These are phyloP conservation scores for Ophion slaviceki DNA, from an alignment of 2,888 invertebrate species.

Conservation along the genomic window DNA sequence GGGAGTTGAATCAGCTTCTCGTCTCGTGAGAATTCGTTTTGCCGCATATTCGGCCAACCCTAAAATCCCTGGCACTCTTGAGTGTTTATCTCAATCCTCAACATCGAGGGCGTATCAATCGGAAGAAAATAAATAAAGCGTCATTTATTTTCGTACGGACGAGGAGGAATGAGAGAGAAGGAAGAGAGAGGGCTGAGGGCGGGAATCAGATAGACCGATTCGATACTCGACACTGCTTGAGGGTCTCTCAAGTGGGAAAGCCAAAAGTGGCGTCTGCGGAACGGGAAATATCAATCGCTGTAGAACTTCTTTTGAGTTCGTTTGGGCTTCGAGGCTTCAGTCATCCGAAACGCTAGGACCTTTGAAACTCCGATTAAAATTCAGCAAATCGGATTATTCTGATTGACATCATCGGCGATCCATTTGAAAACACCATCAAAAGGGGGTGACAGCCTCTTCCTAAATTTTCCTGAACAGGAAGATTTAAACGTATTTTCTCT, in stretches of 20 bases:
- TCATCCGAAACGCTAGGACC: not conserved
- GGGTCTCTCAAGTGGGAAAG: constrained; percentile 50
- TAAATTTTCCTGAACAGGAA: no score
- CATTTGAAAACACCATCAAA: no score
- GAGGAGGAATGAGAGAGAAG: constrained; percentile 7
- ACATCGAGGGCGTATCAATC: constrained; percentile 36
- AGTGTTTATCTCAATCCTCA: not conserved
- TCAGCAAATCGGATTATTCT: no score
- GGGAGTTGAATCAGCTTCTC: constrained; percentile 21
- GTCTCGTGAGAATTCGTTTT: constrained; percentile 52
- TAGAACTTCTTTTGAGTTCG: not conserved
- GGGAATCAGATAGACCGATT: constrained; percentile 10
- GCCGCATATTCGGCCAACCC: constrained; percentile 22
- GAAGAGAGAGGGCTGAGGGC: constrained; percentile 31
- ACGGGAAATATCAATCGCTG: not conserved
- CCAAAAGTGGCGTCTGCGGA: not conserved
- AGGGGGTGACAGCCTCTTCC: no score
- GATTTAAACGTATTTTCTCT: no score
- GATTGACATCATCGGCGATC: no score
- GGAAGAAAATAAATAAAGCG: constrained; percentile 50
- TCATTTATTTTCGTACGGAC: not conserved
- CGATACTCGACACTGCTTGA: constrained; percentile 56
- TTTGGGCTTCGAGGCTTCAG: not conserved
- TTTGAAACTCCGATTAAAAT: not conserved
- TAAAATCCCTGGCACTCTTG: constrained; percentile 11